phyloP scores from a whole-genome alignment of 2,888 invertebrate species.

The Physocephala rufipes region DNA sequence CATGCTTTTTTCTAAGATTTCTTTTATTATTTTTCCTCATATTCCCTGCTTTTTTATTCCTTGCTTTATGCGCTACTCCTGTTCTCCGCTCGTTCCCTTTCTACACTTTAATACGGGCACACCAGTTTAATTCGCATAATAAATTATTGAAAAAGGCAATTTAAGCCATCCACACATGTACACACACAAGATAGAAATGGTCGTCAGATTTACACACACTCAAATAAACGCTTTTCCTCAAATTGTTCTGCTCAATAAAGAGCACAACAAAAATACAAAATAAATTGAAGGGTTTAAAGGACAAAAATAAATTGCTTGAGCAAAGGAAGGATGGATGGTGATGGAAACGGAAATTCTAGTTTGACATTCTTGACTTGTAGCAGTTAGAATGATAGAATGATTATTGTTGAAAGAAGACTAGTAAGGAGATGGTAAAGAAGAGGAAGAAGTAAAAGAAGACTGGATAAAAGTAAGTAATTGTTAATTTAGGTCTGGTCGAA shows the following conservation, averaged over 20 bases:
- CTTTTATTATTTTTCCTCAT: neutral
- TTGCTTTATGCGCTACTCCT: too few species aligned
- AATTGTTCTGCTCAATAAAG: neutral
- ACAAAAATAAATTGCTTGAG: neutral
- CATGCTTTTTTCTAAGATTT: neutral
- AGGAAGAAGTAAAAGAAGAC: too few species aligned
- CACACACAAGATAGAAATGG: slow-evolving; percentile 2
- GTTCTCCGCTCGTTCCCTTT: too few species aligned
- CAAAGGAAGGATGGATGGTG: neutral
- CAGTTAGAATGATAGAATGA: too few species aligned
- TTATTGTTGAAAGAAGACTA: too few species aligned
- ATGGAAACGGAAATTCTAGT: slow-evolving; percentile 38
- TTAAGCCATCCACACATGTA: slow-evolving; percentile 32
- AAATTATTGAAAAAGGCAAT: slow-evolving; percentile 46
- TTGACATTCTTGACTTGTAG: slow-evolving; percentile 24
- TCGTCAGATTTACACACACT: neutral
- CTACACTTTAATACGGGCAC: slow-evolving; percentile 36
- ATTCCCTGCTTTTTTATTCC: neutral
- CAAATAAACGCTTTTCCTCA: neutral
- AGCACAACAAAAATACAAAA: neutral
- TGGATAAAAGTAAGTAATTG: too few species aligned
- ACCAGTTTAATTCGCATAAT: slow-evolving; percentile 41
- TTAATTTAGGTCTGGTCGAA: too few species aligned
- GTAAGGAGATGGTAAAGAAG: too few species aligned
- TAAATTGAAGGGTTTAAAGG: neutral